These are phyloP conservation scores for Drosophila macrospina DNA, from an alignment of 2,888 invertebrate species.

Conservation along the genomic window DNA sequence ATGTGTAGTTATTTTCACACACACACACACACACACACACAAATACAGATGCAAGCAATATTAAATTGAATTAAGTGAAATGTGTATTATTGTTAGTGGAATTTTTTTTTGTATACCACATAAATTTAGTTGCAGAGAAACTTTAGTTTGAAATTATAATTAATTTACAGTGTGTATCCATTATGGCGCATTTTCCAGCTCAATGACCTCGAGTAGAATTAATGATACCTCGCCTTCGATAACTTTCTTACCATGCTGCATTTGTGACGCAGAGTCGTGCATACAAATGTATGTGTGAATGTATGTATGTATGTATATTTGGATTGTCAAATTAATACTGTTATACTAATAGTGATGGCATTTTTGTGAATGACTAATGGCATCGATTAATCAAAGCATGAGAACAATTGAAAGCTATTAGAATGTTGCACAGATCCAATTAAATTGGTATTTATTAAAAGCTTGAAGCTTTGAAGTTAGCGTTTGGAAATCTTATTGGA, in stretches of 20 bases:
- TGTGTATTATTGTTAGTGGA: slow-evolving; percentile 48
- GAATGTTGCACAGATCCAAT: slow-evolving; percentile 23
- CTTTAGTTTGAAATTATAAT: slow-evolving; percentile 30
- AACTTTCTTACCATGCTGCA: slow-evolving; percentile 12
- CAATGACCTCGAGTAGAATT: slow-evolving; percentile 48
- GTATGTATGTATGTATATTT: neutral
- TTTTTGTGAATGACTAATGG: slow-evolving; percentile 27
- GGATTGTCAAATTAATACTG: neutral
- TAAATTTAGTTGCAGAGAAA: slow-evolving; percentile 10
- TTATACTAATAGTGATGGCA: neutral
- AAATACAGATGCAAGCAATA: slow-evolving; percentile 16
- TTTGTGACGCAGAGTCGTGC: neutral
- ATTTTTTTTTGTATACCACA: slow-evolving; percentile 31
- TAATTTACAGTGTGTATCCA: slow-evolving; percentile 7
- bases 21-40: neutral
- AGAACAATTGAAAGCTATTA: slow-evolving; percentile 10
- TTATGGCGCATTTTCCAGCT: slow-evolving; percentile 23
- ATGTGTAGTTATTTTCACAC: slow-evolving; percentile 7
- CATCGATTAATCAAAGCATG: slow-evolving; percentile 42
- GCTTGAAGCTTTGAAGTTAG: neutral
- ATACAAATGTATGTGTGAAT: no score
- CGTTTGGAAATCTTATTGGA: slow-evolving; percentile 32
- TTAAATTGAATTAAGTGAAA: slow-evolving; percentile 72
- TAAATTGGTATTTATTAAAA: slow-evolving; percentile 22
- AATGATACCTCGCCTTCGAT: slow-evolving; percentile 12